A percentile compares a stretch with the other conserved stretches of the same genome.
These are phyloP conservation scores for Melanerpes aurifrons DNA, from an alignment of 2,113 vertebrate species.

Conservation along the genomic window DNA sequence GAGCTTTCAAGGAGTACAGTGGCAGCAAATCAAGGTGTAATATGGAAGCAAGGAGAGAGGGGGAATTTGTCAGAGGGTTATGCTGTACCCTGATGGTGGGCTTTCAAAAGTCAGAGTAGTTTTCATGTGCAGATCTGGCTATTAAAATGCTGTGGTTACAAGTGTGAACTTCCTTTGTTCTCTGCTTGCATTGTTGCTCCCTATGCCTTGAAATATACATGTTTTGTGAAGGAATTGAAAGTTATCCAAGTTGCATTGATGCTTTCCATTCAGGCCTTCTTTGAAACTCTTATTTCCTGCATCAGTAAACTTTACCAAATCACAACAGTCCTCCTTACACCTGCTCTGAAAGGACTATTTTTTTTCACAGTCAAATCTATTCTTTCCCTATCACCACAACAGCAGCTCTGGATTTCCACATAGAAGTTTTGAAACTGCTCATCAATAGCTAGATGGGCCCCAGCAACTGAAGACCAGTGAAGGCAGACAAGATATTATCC, in stretches of 20 bases:
- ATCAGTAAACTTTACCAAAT: not conserved
- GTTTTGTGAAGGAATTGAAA: not conserved
- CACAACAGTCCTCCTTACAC: not conserved
- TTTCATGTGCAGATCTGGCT: constrained; percentile 22
- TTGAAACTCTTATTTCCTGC: not conserved
- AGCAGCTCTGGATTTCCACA: not conserved
- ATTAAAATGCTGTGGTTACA: constrained; percentile 21
- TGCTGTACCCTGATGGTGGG: not conserved
- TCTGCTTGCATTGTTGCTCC: constrained; percentile 24
- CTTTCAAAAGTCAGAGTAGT: not conserved
- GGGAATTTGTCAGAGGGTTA: not conserved
- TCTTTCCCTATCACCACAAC: not conserved
- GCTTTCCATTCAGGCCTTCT: not conserved
- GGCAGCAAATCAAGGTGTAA: not conserved
- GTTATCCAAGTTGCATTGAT: not conserved
- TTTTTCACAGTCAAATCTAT: not conserved
- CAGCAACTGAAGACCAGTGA: accelerated
- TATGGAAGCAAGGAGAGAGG: not conserved
- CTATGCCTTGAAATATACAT: not conserved
- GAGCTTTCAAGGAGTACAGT: not conserved
- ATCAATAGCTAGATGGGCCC: not conserved
- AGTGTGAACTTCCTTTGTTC: constrained; percentile 39
- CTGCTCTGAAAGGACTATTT: not conserved
- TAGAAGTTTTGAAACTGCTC: not conserved
- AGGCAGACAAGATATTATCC: not conserved